Percentiles rank a stretch among this genome's conserved stretches.
Evolutionary conservation across 2,113 vertebrate genomes (phyloP).

Genomic region (Heloderma charlesbogerti): DNA sequence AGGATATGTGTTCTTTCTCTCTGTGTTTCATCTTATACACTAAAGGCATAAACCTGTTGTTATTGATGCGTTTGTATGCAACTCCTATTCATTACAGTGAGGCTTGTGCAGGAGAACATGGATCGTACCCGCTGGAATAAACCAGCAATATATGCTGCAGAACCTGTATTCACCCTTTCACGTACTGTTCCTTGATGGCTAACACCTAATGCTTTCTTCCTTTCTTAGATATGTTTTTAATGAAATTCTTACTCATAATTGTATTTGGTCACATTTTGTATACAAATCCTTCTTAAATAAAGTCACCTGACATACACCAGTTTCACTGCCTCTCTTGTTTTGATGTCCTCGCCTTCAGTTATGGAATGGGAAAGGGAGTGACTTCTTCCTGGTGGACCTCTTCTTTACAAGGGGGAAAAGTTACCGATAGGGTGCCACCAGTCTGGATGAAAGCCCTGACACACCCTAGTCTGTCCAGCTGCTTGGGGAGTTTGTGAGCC

Average conservation of each 20-base stretch:
- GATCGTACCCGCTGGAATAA: slow-evolving; percentile 47
- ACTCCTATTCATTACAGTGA: neutral
- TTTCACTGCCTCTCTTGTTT: neutral
- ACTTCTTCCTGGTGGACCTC: neutral
- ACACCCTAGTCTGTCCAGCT: too few species aligned
- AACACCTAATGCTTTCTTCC: slow-evolving; percentile 58
- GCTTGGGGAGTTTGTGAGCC: too few species aligned
- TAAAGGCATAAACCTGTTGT: neutral
- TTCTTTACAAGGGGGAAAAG: too few species aligned
- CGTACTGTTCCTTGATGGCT: slow-evolving; percentile 61
- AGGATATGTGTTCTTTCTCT: slow-evolving; percentile 34
- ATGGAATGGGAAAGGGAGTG: neutral
- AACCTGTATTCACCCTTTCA: slow-evolving; percentile 61
- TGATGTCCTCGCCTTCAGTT: neutral
- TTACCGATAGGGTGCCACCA: too few species aligned
- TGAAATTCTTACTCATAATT: slow-evolving; percentile 73
- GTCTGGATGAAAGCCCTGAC: too few species aligned
- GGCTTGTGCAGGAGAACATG: neutral
- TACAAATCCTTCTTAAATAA: slow-evolving; percentile 79
- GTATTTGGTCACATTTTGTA: slow-evolving; percentile 81
- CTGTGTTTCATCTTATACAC: slow-evolving; percentile 2
- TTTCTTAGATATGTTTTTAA: slow-evolving; percentile 77
- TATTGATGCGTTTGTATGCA: neutral
- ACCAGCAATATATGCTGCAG: slow-evolving; percentile 73
- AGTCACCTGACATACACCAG: slow-evolving; percentile 72